Percentiles rank a stretch among this genome's conserved stretches.
Conservation (phyloP, 2,888 invertebrate species). For the Orthosia gothica region DNA sequence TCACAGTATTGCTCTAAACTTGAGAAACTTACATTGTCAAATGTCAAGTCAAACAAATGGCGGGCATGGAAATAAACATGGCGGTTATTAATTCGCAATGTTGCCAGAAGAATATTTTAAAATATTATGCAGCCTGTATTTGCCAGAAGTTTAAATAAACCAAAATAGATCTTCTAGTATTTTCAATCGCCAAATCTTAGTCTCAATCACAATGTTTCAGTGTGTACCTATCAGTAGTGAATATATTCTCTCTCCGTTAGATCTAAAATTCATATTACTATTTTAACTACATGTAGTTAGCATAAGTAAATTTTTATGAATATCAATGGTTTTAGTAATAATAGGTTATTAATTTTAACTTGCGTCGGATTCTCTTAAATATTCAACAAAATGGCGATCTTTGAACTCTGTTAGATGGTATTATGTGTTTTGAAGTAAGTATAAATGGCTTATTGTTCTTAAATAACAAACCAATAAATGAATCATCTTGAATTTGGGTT, state of each 20-base stretch:
- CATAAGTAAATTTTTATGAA: conserved; percentile 72
- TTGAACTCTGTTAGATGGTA: conserved; percentile 83
- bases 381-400: conserved; percentile 77
- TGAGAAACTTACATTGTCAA: conserved; percentile 4
- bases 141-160: conserved; percentile 84
- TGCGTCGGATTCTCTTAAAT: conserved; percentile 85
- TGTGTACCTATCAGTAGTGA: conserved; percentile 73
- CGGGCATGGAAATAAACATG: conserved; percentile 38
- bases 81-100: conserved; percentile 30
- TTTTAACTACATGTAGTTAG: conserved; percentile 74
- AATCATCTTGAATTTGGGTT: conserved; percentile 86
- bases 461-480: conserved; percentile 88
- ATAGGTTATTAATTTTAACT: conserved; percentile 81
- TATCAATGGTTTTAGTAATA: conserved; percentile 69
- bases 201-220: conserved; percentile 70
- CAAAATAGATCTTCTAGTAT: conserved; percentile 57
- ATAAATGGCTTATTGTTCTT: conserved; percentile 89
- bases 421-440: conserved; percentile 86
- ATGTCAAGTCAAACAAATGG: conserved; percentile 8
- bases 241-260: conserved; percentile 69
- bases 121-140: conserved; percentile 83
- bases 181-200: conserved; percentile 73
- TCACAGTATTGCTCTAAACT: background rate
- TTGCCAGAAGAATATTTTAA: conserved; percentile 47
- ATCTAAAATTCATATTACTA: conserved; percentile 64